Percentiles rank a stretch among this genome's conserved stretches.
phyloP scores from a whole-genome alignment of 2,113 vertebrate genomes.

The Scopus umbretta region DNA sequence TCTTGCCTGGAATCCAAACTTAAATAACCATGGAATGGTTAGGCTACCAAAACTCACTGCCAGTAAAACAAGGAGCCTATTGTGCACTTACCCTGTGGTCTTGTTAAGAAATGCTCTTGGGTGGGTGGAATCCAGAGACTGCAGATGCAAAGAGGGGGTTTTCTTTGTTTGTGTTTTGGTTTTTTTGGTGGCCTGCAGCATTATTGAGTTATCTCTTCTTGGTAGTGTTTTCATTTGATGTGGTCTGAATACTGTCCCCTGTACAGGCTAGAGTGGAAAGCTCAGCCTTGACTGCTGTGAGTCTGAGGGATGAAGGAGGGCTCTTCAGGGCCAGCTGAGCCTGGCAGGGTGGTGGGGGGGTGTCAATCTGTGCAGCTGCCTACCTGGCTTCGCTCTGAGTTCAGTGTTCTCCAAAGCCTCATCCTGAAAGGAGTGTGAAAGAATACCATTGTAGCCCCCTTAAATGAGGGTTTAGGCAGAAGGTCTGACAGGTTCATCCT shows the following conservation, averaged over 20 bases:
- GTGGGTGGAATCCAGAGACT: neutral
- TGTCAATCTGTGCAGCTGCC: neutral
- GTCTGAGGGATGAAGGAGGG: neutral
- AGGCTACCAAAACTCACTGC: neutral
- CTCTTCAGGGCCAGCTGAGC: neutral
- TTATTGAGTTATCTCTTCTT: neutral
- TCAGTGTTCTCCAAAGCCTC: neutral
- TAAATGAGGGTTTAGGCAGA: neutral
- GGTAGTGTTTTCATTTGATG: neutral
- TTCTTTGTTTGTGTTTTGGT: neutral
- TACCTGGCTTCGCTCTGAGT: neutral
- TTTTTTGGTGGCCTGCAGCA: neutral
- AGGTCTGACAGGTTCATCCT: neutral
- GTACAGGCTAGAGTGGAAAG: neutral
- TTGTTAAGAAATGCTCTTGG: neutral
- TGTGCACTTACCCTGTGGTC: neutral
- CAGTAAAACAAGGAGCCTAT: neutral
- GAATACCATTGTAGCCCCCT: neutral
- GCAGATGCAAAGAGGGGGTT: neutral
- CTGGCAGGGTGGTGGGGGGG: neutral
- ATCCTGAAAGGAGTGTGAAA: neutral
- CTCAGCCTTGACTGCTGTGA: neutral
- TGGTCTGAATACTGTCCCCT: neutral
- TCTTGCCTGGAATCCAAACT: slow-evolving; percentile 8
- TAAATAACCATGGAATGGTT: neutral